phyloP scores from a whole-genome alignment of 2,888 invertebrate species.

The Nemotelus pantherinus region DNA sequence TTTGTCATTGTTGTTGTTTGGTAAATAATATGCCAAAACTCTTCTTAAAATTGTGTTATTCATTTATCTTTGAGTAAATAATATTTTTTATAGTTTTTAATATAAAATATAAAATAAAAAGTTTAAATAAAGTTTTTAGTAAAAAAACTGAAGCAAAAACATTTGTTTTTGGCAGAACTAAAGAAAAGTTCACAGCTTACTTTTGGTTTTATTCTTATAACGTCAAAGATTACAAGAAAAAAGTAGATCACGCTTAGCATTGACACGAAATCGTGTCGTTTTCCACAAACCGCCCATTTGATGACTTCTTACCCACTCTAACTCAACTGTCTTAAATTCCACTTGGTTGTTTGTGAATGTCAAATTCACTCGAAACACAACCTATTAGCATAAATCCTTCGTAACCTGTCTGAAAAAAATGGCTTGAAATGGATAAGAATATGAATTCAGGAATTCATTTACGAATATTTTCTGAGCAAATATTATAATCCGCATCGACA shows the following conservation, averaged over 20 bases:
- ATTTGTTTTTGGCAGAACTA: too few species aligned
- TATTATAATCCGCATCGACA: constrained; percentile 45
- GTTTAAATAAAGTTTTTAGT: too few species aligned
- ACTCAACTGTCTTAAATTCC: constrained; percentile 14
- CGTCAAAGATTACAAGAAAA: background rate
- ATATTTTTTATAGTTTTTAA: too few species aligned
- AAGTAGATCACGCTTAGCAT: background rate
- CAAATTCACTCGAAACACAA: constrained; percentile 6
- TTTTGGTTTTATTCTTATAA: background rate
- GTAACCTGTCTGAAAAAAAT: constrained; percentile 3
- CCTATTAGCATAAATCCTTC: constrained; percentile 36
- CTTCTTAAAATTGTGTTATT: too few species aligned
- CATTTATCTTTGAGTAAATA: too few species aligned
- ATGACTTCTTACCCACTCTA: background rate
- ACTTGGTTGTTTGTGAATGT: background rate
- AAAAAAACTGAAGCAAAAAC: too few species aligned
- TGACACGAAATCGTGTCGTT: constrained; percentile 17
- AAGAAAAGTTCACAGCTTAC: too few species aligned
- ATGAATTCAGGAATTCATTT: constrained; percentile 30
- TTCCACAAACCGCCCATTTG: background rate
- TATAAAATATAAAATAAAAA: too few species aligned
- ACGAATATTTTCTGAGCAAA: constrained; percentile 4
- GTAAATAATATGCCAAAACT: too few species aligned
- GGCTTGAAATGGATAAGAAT: constrained; percentile 27
- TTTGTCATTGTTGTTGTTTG: too few species aligned